Evolutionary conservation across 2,113 vertebrate genomes (phyloP).

Genomic region (Zosterops borbonicus): DNA sequence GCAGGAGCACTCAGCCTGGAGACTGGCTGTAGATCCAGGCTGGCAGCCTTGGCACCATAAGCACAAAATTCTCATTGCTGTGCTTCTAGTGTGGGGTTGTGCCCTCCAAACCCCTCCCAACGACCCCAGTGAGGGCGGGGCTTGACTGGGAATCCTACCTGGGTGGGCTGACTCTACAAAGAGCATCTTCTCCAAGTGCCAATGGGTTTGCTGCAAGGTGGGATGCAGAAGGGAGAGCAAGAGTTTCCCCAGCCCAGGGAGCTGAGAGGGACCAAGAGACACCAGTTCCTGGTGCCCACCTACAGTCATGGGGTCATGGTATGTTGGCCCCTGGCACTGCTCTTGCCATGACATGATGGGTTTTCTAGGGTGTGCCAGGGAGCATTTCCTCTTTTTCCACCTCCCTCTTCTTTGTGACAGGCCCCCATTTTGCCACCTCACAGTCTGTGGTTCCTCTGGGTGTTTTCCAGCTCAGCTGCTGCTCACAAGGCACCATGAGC

Average conservation of each 20-base stretch:
- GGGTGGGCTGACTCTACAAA: background rate
- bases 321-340: too few relatives aligned
- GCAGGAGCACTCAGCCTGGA: background rate
- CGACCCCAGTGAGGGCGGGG: background rate
- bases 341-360: fast-evolving
- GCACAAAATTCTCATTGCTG: background rate
- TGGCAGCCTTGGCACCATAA: background rate
- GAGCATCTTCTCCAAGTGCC: background rate
- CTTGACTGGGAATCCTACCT: background rate
- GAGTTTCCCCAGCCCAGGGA: background rate
- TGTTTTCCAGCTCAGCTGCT: background rate
- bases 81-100: background rate
- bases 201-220: background rate
- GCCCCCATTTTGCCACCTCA: background rate
- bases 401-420: background rate
- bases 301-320: background rate
- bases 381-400: background rate
- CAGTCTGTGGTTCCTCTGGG: background rate
- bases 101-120: background rate
- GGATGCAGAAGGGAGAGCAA: background rate
- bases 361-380: background rate
- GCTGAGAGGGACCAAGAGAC: background rate
- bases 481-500: fast-evolving
- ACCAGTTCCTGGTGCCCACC: too few relatives aligned
- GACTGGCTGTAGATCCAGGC: background rate